Evolutionary conservation across 2,113 vertebrate species (phyloP), one percentile per base, ranked within the genome.

Genomic region (Apodemus speciosus): DNA sequence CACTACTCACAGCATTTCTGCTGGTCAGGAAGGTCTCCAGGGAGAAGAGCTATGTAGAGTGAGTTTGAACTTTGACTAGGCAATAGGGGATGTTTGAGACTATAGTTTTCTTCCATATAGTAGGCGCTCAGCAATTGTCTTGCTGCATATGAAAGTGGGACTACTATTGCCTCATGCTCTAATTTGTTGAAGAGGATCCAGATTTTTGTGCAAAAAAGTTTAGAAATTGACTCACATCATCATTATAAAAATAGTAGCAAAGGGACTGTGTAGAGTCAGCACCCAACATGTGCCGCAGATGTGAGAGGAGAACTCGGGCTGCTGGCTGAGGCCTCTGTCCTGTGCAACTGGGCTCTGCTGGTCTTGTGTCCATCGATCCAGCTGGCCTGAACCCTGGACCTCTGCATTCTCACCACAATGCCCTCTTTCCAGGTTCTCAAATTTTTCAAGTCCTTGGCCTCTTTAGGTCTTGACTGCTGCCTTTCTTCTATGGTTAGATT

Each of bases 201-300:
- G 21, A 93, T 46, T 76, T 77, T 68, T 66, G 20, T 46, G 40
- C 30, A 23, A 68, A 87, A 5, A 64, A 68, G 49, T 91, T 94
- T n/a, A 92, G 91, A 87, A 75, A 40, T 51, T 69, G 60, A 60
- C 27, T 75, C 32, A 35, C 1, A 27, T 60, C 32, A 84, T 75
- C 35, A 83, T 43, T 79, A 43, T 51, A 79, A 85, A 71, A 85
- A 64, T 49, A 92, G 87, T 53, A 27, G 7, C 23, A 72, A 91
- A 84, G 58, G 2, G 15, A 40, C 72, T 4, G n/a, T 71, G 35
- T 56, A 81, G 13, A 43, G 30, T 51, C 43, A 89, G 40, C 23
- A 38, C 38, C 32, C 46, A 38, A 91, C 95, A 40, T 93, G 66
- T 20, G 30, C 40, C 21, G 49, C 93, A 95, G 92, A 88, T 95